These are phyloP conservation scores for Nixonia krombeini DNA, from an alignment of 1,140 invertebrate species.

Conservation along the genomic window DNA sequence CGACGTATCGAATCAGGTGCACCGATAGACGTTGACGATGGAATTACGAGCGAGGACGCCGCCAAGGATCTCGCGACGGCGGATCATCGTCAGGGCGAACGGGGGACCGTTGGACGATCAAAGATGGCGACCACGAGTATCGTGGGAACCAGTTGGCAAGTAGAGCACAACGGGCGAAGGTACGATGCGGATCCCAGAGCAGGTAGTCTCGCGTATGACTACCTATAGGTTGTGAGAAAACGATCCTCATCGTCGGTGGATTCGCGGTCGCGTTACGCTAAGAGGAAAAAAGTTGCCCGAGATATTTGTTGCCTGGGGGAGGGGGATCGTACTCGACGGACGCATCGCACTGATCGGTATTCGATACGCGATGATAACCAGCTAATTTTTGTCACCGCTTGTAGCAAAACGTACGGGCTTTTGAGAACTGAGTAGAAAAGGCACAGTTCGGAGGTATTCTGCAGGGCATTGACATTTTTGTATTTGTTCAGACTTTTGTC, in stretches of 20 bases:
- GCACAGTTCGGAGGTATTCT: too few relatives aligned
- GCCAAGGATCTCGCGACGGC: constrained; percentile 6
- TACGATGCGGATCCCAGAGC: constrained; percentile 48
- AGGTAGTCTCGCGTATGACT: constrained; percentile 62
- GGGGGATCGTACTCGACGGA: too few relatives aligned
- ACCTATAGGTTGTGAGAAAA: constrained; percentile 62
- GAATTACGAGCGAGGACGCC: constrained; percentile 14
- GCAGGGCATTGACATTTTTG: too few relatives aligned
- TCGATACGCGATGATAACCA: too few relatives aligned
- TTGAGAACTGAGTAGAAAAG: too few relatives aligned
- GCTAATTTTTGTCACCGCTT: too few relatives aligned
- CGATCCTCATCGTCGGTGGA: constrained; percentile 44
- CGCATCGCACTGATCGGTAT: too few relatives aligned
- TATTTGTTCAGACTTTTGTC: too few relatives aligned
- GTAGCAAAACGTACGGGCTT: too few relatives aligned
- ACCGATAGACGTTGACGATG: constrained; percentile 20
- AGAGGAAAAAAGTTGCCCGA: too few relatives aligned
- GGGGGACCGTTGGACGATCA: constrained; percentile 26
- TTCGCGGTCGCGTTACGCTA: constrained; percentile 38
- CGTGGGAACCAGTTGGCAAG: constrained; percentile 69
- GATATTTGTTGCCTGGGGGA: too few relatives aligned
- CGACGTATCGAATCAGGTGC: constrained; percentile 26
- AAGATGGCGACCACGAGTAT: constrained; percentile 44
- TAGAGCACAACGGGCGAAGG: constrained; percentile 58
- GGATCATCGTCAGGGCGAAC: constrained; percentile 18